A percentile compares a stretch with the other conserved stretches of the same genome.
Conservation (phyloP, 2,888 invertebrate species). For the Drosophila barbarae region DNA sequence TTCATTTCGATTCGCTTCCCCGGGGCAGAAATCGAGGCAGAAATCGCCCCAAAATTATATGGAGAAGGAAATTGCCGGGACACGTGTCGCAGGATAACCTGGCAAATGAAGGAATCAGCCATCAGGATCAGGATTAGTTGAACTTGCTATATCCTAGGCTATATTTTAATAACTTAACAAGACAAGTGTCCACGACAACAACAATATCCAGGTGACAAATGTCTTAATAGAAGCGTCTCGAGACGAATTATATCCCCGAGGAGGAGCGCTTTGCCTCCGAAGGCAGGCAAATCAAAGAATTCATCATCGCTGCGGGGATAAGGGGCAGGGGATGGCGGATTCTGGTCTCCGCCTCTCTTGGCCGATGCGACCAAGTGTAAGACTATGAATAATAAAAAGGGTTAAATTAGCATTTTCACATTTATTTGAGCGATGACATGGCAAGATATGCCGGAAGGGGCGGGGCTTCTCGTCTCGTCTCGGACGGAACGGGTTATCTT, state of each 20-base stretch:
- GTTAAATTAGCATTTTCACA: slow-evolving; percentile 78
- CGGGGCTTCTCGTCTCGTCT: slow-evolving; percentile 41
- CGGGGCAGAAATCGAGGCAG: slow-evolving; percentile 51
- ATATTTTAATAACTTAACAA: slow-evolving; percentile 62
- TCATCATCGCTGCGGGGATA: slow-evolving; percentile 48
- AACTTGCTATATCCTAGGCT: slow-evolving; percentile 4
- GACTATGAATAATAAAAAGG: slow-evolving; percentile 79
- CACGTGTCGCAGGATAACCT: slow-evolving; percentile 23
- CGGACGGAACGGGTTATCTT: slow-evolving; percentile 7
- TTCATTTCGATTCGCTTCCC: slow-evolving; percentile 52
- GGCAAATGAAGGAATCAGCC: slow-evolving; percentile 3
- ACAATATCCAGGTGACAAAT: slow-evolving; percentile 63
- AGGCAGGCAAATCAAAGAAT: slow-evolving; percentile 74
- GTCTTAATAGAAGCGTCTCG: slow-evolving; percentile 58
- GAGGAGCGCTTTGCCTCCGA: slow-evolving; percentile 46
- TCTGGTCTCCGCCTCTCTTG: slow-evolving; percentile 34
- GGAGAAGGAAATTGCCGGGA: slow-evolving; percentile 42
- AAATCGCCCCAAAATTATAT: slow-evolving; percentile 38
- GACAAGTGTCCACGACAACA: slow-evolving; percentile 56
- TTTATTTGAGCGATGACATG: slow-evolving; percentile 76
- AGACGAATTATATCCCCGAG: slow-evolving; percentile 36
- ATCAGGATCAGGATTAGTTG: slow-evolving; percentile 40
- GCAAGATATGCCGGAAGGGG: slow-evolving; percentile 49
- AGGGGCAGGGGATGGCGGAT: slow-evolving; percentile 4
- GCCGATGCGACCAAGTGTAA: slow-evolving; percentile 62